Evolutionary conservation across 2,888 invertebrate species (phyloP).

Genomic region (Achlya flavicornis): DNA sequence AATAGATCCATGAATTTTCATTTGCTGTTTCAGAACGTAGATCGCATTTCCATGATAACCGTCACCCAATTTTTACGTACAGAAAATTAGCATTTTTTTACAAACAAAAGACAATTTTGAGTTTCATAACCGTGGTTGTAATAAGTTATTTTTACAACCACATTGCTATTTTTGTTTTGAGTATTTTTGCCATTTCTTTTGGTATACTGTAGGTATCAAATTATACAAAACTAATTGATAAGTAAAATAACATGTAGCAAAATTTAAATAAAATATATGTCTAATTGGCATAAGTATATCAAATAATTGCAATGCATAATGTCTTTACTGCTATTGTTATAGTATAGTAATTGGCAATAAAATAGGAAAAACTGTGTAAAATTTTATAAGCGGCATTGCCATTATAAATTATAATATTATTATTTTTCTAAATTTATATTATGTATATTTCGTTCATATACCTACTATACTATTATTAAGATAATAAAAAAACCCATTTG

Average conservation of each 20-base stretch:
- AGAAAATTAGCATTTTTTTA: conserved; percentile 15
- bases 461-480: conserved; percentile 39
- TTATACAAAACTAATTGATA: neutral
- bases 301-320: conserved; percentile 9
- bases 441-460: conserved; percentile 60
- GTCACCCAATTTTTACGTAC: conserved; percentile 9
- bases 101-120: conserved; percentile 22
- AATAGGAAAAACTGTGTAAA: conserved; percentile 6
- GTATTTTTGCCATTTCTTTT: conserved; percentile 17
- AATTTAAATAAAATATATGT: conserved; percentile 3
- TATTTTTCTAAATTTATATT: conserved; percentile 57
- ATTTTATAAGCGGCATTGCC: conserved; percentile 9
- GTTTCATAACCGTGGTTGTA: conserved; percentile 16
- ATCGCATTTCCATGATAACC: conserved; percentile 1
- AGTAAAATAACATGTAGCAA: neutral
- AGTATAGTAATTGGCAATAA: conserved; percentile 5
- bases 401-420: conserved; percentile 15
- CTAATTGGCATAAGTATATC: conserved; percentile 20
- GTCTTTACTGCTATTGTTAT: neutral
- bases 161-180: conserved; percentile 5
- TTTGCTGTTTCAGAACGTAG: neutral
- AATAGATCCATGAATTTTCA: neutral
- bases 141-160: conserved; percentile 6
- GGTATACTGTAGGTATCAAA: conserved; percentile 10
- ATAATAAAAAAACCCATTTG: conserved; percentile 41